Conservation (phyloP, 2,797 vertebrate species). For the Muscicapa comitata region DNA sequence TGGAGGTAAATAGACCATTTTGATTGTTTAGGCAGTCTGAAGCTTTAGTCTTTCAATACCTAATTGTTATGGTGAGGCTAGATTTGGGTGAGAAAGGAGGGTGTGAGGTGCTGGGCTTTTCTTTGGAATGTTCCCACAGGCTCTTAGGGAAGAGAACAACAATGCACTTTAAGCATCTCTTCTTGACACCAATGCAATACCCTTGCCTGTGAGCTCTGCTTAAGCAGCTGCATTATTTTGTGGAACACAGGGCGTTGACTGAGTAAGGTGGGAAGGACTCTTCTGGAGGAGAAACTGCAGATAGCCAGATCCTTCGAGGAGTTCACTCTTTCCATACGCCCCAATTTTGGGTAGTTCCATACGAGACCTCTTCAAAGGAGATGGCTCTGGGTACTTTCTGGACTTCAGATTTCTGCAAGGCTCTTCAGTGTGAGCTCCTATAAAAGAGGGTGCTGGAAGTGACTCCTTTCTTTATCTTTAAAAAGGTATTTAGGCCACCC, state of each 20-base stretch:
- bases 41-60: not conserved
- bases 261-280: not conserved
- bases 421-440: not conserved
- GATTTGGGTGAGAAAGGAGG: not conserved
- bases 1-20: not conserved
- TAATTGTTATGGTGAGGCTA: not conserved
- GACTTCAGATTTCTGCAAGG: not conserved
- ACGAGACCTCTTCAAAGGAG: not conserved
- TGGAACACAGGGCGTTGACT: not conserved
- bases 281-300: not conserved
- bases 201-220: not conserved
- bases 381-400: not conserved
- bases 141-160: not conserved
- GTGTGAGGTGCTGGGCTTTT: not conserved
- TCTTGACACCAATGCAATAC: not conserved
- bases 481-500: not conserved
- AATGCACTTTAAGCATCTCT: not conserved
- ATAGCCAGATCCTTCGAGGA: not conserved
- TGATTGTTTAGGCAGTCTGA: not conserved
- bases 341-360: not conserved
- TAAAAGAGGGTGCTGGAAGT: not conserved
- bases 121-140: not conserved
- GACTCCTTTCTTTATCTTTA: not conserved
- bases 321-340: not conserved
- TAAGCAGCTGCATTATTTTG: not conserved